These are phyloP conservation scores for Anthopleura xanthogrammica DNA, from an alignment of 92 coral and sea anemone genomes.

Conservation along the genomic window DNA sequence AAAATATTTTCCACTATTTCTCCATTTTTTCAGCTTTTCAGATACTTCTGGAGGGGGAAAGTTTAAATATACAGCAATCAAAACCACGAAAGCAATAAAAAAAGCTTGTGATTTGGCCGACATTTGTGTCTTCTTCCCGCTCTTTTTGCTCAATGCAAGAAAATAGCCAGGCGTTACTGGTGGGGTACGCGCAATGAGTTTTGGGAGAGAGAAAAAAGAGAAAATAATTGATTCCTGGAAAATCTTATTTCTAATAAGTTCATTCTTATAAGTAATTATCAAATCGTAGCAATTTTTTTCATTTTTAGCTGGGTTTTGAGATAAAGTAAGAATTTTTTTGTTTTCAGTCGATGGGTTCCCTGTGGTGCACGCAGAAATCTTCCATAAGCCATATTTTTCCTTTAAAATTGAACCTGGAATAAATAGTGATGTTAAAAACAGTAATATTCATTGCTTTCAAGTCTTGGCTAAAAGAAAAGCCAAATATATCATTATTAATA, in stretches of 20 bases:
- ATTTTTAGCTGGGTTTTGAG: not conserved
- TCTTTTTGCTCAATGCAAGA: not conserved
- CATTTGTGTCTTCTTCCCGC: constrained; percentile 6
- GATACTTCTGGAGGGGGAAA: constrained; percentile 85
- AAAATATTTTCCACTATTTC: constrained; percentile 74
- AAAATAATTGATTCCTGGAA: too few species aligned
- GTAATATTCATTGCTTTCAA: too few species aligned
- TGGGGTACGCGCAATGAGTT: not conserved
- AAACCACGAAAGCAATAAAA: constrained; percentile 56
- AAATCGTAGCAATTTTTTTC: not conserved
- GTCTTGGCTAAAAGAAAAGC: not conserved
- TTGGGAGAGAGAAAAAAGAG: not conserved
- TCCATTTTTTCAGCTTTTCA: constrained; percentile 66
- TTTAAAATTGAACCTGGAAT: too few species aligned
- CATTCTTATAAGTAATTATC: not conserved
- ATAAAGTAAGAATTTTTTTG: not conserved
- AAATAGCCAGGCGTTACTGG: constrained; percentile 25
- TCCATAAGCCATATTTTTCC: not conserved
- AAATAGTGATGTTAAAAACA: too few species aligned
- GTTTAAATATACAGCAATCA: constrained; percentile 70
- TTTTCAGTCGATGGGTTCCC: not conserved
- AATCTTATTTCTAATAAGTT: not conserved
- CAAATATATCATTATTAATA: not conserved
- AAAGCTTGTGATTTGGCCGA: constrained; percentile 40
- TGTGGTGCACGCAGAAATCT: not conserved